A percentile compares a stretch with the other conserved stretches of the same genome.
These are phyloP conservation scores for Anastatus disparis DNA, from an alignment of 1,140 invertebrate genomes.

Conservation along the genomic window DNA sequence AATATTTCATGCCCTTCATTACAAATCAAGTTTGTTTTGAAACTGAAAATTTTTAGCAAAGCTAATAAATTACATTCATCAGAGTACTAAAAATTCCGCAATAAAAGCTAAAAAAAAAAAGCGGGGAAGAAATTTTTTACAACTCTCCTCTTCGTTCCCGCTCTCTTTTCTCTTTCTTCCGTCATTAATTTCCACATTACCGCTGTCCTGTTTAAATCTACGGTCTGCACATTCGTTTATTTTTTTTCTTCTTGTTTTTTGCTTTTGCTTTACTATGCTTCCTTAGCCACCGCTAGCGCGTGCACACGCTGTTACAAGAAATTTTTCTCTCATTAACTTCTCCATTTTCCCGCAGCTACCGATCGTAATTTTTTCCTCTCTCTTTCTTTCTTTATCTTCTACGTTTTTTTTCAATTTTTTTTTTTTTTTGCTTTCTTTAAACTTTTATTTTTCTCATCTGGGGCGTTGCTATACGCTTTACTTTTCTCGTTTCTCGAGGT, in stretches of 20 bases:
- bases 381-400: background rate
- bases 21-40: no score
- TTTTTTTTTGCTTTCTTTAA: no score
- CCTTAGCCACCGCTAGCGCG: no score
- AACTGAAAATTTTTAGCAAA: background rate
- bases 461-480: conserved; percentile 31
- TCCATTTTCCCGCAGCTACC: conserved; percentile 25
- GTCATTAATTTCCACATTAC: conserved; percentile 21
- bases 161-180: no score
- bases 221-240: conserved; percentile 3
- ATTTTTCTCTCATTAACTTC: conserved; percentile 36
- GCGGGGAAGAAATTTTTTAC: no score
- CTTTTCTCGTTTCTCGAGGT: conserved; percentile 43
- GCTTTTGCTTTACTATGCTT: no score
- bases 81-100: no score
- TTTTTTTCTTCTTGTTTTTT: no score
- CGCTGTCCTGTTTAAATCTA: background rate
- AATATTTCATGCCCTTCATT: no score
- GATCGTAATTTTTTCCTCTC: background rate
- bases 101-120: background rate
- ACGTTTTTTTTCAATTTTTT: no score
- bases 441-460: conserved; percentile 15
- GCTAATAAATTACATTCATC: background rate
- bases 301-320: conserved; percentile 8
- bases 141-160: no score